phyloP scores from a whole-genome alignment of 2,888 invertebrate species.

The Melanchra persicariae region DNA sequence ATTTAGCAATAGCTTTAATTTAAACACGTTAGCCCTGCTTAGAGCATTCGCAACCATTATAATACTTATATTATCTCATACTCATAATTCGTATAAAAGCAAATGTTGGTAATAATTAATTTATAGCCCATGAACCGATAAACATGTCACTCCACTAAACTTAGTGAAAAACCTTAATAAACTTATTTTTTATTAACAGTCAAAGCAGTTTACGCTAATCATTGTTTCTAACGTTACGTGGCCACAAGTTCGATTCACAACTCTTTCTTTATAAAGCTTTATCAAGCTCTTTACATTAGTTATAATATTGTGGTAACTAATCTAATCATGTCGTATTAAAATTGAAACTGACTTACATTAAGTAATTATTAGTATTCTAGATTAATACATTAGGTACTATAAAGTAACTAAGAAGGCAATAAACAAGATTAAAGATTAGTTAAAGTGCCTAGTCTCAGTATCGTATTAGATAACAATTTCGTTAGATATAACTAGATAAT shows the following conservation, averaged over 20 bases:
- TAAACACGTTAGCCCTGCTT: constrained; percentile 38
- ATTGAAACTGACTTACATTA: constrained; percentile 78
- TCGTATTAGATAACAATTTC: constrained; percentile 74
- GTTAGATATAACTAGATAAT: constrained; percentile 66
- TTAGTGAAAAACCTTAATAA: constrained; percentile 74
- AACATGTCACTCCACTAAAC: constrained; percentile 63
- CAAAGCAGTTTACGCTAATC: constrained; percentile 83
- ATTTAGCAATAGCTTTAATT: constrained; percentile 47
- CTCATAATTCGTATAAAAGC: constrained; percentile 45
- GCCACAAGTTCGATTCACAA: constrained; percentile 91
- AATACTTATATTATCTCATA: constrained; percentile 28
- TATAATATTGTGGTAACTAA: constrained; percentile 79
- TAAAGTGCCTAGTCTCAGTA: constrained; percentile 68
- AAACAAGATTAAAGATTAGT: constrained; percentile 77
- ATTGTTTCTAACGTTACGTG: constrained; percentile 86
- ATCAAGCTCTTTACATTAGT: constrained; percentile 90
- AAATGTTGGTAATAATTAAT: constrained; percentile 47
- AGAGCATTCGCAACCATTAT: constrained; percentile 51
- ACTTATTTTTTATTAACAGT: constrained; percentile 80
- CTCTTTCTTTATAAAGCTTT: constrained; percentile 90
- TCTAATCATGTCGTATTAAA: constrained; percentile 77
- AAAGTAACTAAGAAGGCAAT: constrained; percentile 80
- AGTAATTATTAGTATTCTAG: constrained; percentile 70
- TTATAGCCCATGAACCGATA: constrained; percentile 54
- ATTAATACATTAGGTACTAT: constrained; percentile 73